Percentiles rank a stretch among this genome's conserved stretches.
phyloP scores from a whole-genome alignment of 1,140 invertebrate genomes.

The Pseudachorutes palmiensis region DNA sequence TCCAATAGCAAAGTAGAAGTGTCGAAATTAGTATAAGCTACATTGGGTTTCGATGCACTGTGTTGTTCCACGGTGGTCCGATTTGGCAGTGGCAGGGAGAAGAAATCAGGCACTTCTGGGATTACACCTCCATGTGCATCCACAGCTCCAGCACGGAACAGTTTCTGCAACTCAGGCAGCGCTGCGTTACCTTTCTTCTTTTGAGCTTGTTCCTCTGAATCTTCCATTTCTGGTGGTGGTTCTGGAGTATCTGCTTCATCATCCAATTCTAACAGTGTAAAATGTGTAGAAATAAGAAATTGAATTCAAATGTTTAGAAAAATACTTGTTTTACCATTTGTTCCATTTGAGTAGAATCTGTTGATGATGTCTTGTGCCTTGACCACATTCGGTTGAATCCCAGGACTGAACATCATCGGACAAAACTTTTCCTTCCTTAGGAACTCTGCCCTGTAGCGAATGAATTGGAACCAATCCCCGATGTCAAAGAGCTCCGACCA shows the following conservation, averaged over 20 bases:
- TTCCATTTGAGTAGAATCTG: no score
- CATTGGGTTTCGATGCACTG: constrained; percentile 1
- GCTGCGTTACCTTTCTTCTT: neutral
- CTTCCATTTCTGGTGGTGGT: neutral
- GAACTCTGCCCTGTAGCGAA: constrained; percentile 51
- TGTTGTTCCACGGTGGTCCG: constrained; percentile 15
- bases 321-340: neutral
- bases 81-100: constrained; percentile 18
- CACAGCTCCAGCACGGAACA: neutral
- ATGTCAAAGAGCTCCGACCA: constrained; percentile 50
- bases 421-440: constrained; percentile 38
- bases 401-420: constrained; percentile 14
- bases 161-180: neutral
- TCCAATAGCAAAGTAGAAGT: neutral
- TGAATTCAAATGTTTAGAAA: neutral
- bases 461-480: constrained; percentile 54
- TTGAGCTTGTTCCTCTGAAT: neutral
- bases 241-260: neutral
- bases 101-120: neutral
- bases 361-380: constrained; percentile 9
- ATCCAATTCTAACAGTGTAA: neutral
- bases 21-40: constrained; percentile 15
- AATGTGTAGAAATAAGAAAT: neutral
- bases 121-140: neutral
- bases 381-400: neutral